Evolutionary conservation across 1,140 invertebrate genomes (phyloP), one percentile per base, ranked within the genome.

Genomic region (Drosophila takahashii): DNA sequence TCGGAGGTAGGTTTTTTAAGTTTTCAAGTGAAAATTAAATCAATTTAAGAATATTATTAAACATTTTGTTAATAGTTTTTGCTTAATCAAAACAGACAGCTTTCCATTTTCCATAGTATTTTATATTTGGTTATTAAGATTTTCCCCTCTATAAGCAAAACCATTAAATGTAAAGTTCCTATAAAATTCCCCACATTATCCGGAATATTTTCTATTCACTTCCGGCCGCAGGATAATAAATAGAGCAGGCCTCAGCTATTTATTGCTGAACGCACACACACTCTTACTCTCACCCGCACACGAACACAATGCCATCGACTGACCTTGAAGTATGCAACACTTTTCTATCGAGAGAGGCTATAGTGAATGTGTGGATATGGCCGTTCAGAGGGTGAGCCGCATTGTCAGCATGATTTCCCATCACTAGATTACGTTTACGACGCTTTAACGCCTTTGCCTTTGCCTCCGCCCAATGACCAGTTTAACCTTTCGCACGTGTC

Each of bases 321-420:
- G 83, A 86, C 83, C 83, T 86, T 86, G 83, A 87, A 87, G 83
- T 83, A 77, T 86, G 83, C 83, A 89, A 86, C 84, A 81, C 84
- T 83, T 79, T 86, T 56, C 52, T 26, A 70, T 79, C 75, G 58
- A 61, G 47, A 18, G 51, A 48, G 53, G 29, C 16, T 36, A 10
- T 26, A 29, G 50, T 52, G 26, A 29, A 32, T 52, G 15, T 47
- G 34, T 15, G 60, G 29, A 65, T 62, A 62, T 65, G 16, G 18
- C 74, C 29, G 52, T 34, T 51, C 5, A 34, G 29, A 11, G 41
- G 26, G n/a, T 34, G 67, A 29, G 67, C 22, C 27, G 47, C 73
- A 57, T 45, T 65, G 83, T 86, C 83, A 87, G 81, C 81, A 77
- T 77, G 73, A 77, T 77, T 70, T 53, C 47, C 61, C 53, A 76